Evolutionary conservation across 1,140 invertebrate species (phyloP).

Genomic region (Trypoxylus dichotomus): DNA sequence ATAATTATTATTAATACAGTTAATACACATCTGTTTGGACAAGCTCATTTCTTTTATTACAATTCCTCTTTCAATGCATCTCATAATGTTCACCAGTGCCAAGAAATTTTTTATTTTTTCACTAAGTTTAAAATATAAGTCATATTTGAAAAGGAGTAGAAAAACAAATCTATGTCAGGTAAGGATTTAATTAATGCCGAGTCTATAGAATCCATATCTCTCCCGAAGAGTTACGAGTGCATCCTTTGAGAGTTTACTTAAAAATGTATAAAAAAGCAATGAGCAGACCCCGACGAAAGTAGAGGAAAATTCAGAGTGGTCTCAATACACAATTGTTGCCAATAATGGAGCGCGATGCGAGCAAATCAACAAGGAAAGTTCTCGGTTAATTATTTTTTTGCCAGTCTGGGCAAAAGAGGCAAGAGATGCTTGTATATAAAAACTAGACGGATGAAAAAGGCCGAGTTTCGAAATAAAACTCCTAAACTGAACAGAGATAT

Average conservation of each 20-base stretch:
- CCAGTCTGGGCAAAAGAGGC: background rate
- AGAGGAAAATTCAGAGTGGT: background rate
- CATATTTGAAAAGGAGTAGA: too few relatives aligned
- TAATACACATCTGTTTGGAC: too few relatives aligned
- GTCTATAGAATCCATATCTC: too few relatives aligned
- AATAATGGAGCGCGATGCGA: background rate
- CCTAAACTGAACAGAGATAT: background rate
- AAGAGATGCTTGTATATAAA: background rate
- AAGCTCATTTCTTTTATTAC: too few relatives aligned
- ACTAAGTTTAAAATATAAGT: too few relatives aligned
- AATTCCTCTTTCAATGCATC: too few relatives aligned
- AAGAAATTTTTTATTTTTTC: too few relatives aligned
- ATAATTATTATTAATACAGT: too few relatives aligned
- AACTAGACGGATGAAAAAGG: background rate
- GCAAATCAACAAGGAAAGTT: conserved; percentile 4
- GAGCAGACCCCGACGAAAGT: background rate
- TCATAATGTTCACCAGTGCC: too few relatives aligned
- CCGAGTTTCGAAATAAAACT: background rate
- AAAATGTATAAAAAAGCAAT: background rate
- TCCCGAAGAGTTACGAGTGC: too few relatives aligned
- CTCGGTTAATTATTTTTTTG: conserved; percentile 8
- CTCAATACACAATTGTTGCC: conserved; percentile 2
- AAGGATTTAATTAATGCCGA: too few relatives aligned
- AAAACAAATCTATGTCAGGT: too few relatives aligned
- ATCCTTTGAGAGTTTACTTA: background rate